A percentile compares a stretch with the other conserved stretches of the same genome.
phyloP scores from a whole-genome alignment of 2,797 vertebrate species.

The Eurystomus glaucurus region DNA sequence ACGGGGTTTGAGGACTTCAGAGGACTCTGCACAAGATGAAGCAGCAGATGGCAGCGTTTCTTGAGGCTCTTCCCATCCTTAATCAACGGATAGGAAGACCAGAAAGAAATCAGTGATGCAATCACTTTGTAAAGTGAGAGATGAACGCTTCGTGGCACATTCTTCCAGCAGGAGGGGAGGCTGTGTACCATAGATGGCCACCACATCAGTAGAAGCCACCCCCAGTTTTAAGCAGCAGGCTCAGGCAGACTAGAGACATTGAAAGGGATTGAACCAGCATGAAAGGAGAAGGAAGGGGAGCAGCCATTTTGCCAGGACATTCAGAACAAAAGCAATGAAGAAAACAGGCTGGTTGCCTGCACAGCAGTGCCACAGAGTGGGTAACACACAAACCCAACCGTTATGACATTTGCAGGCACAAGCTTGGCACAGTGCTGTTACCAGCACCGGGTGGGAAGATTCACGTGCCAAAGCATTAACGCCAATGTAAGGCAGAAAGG shows the following conservation, averaged over 20 bases:
- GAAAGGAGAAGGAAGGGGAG: neutral
- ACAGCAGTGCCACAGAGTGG: too few relatives aligned
- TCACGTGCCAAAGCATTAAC: neutral
- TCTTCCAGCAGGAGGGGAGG: neutral
- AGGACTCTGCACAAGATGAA: fast-evolving
- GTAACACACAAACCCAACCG: neutral
- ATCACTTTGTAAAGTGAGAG: neutral
- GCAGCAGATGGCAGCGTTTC: neutral
- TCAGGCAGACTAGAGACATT: neutral
- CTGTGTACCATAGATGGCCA: neutral
- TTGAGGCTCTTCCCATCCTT: neutral
- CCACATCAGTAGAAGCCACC: fast-evolving
- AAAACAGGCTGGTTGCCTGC: neutral
- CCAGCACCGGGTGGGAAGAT: neutral
- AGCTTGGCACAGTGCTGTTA: neutral
- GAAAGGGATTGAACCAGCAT: neutral
- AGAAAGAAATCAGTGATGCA: neutral
- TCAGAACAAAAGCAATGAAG: neutral
- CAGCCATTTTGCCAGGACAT: neutral
- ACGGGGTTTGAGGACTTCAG: neutral
- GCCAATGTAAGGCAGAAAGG: neutral
- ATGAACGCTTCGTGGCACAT: neutral
- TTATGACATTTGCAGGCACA: neutral
- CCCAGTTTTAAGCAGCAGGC: neutral
- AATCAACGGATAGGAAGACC: neutral